Evolutionary conservation across 1,140 invertebrate species (phyloP).

Genomic region (Euura saliciscinereae): DNA sequence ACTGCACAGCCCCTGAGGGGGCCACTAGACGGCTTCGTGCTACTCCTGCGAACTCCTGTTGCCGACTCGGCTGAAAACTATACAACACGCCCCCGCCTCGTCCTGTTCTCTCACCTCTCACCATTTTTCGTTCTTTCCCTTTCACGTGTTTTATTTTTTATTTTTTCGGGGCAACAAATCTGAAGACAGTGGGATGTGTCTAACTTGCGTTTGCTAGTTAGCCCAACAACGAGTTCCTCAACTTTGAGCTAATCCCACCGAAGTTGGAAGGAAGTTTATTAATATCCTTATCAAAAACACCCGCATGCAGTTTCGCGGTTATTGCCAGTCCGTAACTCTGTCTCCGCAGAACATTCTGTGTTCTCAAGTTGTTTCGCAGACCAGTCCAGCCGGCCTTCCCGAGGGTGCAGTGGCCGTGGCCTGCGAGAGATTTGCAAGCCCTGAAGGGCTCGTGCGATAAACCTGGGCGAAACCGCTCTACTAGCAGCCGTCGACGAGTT

Average conservation of each 20-base stretch:
- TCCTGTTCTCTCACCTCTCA: slow-evolving; percentile 23
- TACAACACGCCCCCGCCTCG: slow-evolving; percentile 16
- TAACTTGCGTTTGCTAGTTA: background rate
- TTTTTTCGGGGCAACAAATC: slow-evolving; percentile 9
- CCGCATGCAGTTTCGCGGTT: slow-evolving; percentile 35
- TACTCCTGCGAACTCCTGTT: slow-evolving; percentile 46
- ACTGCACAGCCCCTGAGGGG: slow-evolving; percentile 54
- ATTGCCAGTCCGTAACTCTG: slow-evolving; percentile 39
- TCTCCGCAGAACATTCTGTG: slow-evolving; percentile 23
- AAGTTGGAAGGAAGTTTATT: slow-evolving; percentile 42
- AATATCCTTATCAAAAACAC: slow-evolving; percentile 54
- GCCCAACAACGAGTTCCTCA: background rate
- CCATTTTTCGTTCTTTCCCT: background rate
- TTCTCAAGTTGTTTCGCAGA: slow-evolving; percentile 36
- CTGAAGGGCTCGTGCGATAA: slow-evolving; percentile 39
- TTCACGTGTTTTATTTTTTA: background rate
- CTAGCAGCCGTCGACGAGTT: too few relatives aligned
- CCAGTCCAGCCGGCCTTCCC: slow-evolving; percentile 32
- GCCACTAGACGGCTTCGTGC: slow-evolving; percentile 51
- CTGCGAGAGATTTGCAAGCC: slow-evolving; percentile 40
- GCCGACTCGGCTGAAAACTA: slow-evolving; percentile 47
- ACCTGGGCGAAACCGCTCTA: too few relatives aligned
- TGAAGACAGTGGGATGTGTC: background rate
- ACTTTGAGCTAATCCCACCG: background rate
- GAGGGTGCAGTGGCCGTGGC: slow-evolving; percentile 45